A percentile compares a stretch with the other conserved stretches of the same genome.
Conservation (phyloP, 1,140 invertebrate genomes). For the Drosophila seguyi region DNA sequence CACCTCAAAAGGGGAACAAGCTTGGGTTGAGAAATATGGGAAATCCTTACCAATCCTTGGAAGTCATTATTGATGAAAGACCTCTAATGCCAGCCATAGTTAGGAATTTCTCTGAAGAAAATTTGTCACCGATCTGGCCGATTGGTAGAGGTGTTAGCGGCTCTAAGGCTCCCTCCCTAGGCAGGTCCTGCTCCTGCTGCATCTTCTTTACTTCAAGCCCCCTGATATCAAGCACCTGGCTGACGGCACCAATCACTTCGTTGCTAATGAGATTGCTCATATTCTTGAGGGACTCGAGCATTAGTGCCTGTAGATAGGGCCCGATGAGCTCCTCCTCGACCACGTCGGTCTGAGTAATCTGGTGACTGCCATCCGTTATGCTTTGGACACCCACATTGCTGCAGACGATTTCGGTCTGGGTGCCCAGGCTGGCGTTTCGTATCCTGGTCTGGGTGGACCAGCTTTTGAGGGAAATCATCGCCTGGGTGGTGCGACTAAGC, state of each 20-base stretch:
- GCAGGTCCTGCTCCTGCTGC: neutral
- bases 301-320: constrained; percentile 4
- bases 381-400: constrained; percentile 2
- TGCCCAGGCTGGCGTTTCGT: neutral
- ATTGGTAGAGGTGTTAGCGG: neutral
- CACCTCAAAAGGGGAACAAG: neutral
- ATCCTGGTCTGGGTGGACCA: neutral
- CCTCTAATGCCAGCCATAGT: neutral
- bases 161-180: constrained; percentile 14
- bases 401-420: neutral
- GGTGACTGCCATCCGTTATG: neutral
- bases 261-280: constrained; percentile 21
- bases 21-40: neutral
- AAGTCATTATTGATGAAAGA: neutral
- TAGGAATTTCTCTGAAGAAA: neutral
- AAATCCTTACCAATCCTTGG: neutral
- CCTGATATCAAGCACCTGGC: constrained; percentile 23
- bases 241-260: constrained; percentile 18
- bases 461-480: neutral
- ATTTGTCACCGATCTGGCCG: constrained; percentile 2
- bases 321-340: constrained; percentile 9
- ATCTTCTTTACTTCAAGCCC: neutral
- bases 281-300: constrained; percentile 12
- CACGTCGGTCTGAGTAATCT: constrained; percentile 27
- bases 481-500: constrained; percentile 9